phyloP scores from a whole-genome alignment of 2,797 vertebrate species.

The Zalophus californianus region DNA sequence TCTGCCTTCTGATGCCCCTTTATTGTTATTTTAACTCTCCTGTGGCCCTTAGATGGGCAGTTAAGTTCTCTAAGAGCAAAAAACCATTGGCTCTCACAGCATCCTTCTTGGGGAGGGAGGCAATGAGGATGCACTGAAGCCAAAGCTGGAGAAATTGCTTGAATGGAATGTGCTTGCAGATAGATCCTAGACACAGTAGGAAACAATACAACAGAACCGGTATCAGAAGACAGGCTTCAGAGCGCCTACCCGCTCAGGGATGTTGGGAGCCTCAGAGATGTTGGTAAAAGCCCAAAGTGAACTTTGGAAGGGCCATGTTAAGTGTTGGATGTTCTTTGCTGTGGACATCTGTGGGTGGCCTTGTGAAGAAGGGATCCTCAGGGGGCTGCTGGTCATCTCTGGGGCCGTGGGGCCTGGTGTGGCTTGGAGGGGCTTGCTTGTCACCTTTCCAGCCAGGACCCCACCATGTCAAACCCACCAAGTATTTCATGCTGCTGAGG shows the following conservation, averaged over 20 bases:
- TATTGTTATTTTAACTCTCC: background rate
- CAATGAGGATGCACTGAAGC: background rate
- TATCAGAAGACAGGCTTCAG: background rate
- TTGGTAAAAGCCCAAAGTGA: background rate
- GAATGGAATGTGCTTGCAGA: background rate
- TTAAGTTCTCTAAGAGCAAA: background rate
- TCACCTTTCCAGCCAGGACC: background rate
- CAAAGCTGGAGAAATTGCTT: background rate
- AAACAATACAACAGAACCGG: background rate
- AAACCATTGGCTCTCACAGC: background rate
- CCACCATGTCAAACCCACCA: background rate
- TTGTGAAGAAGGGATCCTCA: background rate
- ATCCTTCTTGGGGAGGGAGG: background rate
- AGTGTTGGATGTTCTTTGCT: background rate
- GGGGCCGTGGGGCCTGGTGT: fast-evolving
- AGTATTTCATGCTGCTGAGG: background rate
- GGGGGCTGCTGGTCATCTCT: background rate
- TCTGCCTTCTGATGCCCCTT: background rate
- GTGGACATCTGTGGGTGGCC: background rate
- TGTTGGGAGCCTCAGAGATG: background rate
- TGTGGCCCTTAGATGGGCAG: background rate
- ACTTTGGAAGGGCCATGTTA: background rate
- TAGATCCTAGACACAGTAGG: background rate
- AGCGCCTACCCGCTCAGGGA: background rate
- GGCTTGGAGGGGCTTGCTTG: background rate